These are phyloP conservation scores for Aselliscus stoliczkanus DNA, from an alignment of 2,797 vertebrate species.

Conservation along the genomic window DNA sequence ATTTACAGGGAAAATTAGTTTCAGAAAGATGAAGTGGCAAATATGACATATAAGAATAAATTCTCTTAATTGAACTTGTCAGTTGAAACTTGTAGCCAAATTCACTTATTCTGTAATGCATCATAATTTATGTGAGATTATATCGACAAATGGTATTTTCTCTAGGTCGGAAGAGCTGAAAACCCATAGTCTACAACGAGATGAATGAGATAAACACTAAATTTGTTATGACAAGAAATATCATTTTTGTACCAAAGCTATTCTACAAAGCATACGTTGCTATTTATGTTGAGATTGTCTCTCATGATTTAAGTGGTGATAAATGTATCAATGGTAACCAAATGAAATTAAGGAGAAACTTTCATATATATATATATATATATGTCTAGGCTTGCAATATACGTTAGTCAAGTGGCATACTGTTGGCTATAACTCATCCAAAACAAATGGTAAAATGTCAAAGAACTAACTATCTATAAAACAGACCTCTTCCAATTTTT, in stretches of 20 bases:
- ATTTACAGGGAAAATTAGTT: slow-evolving; percentile 9
- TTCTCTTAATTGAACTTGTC: slow-evolving; percentile 47
- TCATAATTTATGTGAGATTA: not conserved
- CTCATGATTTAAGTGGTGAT: not conserved
- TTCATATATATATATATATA: not conserved
- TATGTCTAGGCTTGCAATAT: not conserved
- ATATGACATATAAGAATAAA: not conserved
- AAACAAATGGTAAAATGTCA: not conserved
- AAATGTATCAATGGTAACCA: not conserved
- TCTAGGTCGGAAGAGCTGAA: slow-evolving; percentile 2
- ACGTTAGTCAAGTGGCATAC: not conserved
- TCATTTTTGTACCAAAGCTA: not conserved
- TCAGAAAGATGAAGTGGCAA: slow-evolving; percentile 23
- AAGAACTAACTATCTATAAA: not conserved
- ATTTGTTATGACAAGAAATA: slow-evolving; percentile 18
- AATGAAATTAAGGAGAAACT: not conserved
- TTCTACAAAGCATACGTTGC: not conserved
- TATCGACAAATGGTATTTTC: slow-evolving; percentile 17
- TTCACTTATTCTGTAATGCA: slow-evolving; percentile 25
- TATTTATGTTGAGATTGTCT: not conserved
- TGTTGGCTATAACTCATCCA: not conserved
- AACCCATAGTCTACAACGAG: not conserved
- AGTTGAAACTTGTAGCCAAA: slow-evolving; percentile 43
- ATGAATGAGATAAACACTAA: not conserved
- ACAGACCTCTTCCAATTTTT: not conserved